phyloP scores from a whole-genome alignment of 2,113 vertebrate genomes.

The Girardinichthys multiradiatus region DNA sequence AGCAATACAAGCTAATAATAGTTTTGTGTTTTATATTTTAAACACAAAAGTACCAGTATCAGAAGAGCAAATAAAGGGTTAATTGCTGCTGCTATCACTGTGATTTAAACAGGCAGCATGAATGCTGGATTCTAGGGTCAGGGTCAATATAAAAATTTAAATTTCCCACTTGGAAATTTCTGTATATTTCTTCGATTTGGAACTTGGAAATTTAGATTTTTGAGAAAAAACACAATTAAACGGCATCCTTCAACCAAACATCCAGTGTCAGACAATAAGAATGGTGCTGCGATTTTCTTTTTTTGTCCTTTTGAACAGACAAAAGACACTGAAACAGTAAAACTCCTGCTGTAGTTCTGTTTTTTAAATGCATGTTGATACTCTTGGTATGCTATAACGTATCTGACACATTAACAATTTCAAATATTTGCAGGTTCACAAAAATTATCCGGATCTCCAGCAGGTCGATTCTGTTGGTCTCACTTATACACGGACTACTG shows the following conservation, averaged over 20 bases:
- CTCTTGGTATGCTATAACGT: neutral
- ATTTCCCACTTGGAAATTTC: neutral
- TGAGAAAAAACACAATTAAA: too few relatives aligned
- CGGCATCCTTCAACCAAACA: neutral
- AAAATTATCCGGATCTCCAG: conserved; percentile 22
- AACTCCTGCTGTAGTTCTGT: too few relatives aligned
- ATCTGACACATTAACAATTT: conserved; percentile 11
- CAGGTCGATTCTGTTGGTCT: conserved; percentile 22
- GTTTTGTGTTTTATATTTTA: neutral
- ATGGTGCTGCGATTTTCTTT: neutral
- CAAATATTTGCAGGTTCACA: neutral
- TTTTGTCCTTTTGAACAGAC: neutral
- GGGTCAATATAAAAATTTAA: neutral
- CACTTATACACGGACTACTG: conserved; percentile 54
- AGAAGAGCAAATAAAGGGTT: neutral
- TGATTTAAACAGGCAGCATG: neutral
- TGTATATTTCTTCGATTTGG: neutral
- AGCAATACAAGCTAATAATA: neutral
- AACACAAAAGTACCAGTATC: neutral
- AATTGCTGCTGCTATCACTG: neutral
- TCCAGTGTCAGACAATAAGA: neutral
- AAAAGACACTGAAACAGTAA: neutral
- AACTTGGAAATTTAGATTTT: neutral
- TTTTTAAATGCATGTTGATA: too few relatives aligned
- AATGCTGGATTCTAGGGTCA: neutral